Evolutionary conservation across 2,888 invertebrate genomes (phyloP), one percentile per base, ranked within the genome.

Genomic region (Tyria jacobaeae): DNA sequence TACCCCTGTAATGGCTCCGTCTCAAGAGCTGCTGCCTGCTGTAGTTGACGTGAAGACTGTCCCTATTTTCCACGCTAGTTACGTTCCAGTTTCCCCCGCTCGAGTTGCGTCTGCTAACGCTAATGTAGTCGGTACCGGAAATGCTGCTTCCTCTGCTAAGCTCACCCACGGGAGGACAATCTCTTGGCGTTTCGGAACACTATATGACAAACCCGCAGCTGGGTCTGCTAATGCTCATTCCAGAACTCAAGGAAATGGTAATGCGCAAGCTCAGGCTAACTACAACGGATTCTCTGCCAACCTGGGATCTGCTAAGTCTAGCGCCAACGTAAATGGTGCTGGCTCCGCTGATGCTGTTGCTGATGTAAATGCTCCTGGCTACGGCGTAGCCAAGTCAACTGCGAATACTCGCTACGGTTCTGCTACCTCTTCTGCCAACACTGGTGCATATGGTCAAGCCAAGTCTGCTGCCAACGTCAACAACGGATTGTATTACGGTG

Each of bases 121-220:
- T 2, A 83, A 88, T 59, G 78, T 85, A 17, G 80, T 84, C 56
- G 83, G 83, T 17, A 70, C 79, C 39, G 85, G 85, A n/a, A 78
- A 71, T 25, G 84, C 83, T 34, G 65, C 78, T 31, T 81, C 86
- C 14, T 79, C 85, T 5, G 87, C 87, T 59, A 86, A 84, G 61
- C 62, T 79, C 17, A 62, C 75, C 57, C 77, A 77, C 53, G 79
- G 84, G 52, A 85, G 83, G 58, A 80, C 82, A 55, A 86, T 89
- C 76, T 83, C 84, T 63, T 92, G 92, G 92, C 88, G 83, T 44
- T 92, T 92, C 68, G 92, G 92, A 15, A 89, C 90, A 27, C 70
- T 80, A 1, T 92, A 92, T 68, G 85, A 84, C 56, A 66, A 65
- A 14, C 90, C 89, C n/a, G 76, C 83, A 12, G 64, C 68, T 53